Evolutionary conservation across 2,113 vertebrate species (phyloP).

Genomic region (Upupa epops): DNA sequence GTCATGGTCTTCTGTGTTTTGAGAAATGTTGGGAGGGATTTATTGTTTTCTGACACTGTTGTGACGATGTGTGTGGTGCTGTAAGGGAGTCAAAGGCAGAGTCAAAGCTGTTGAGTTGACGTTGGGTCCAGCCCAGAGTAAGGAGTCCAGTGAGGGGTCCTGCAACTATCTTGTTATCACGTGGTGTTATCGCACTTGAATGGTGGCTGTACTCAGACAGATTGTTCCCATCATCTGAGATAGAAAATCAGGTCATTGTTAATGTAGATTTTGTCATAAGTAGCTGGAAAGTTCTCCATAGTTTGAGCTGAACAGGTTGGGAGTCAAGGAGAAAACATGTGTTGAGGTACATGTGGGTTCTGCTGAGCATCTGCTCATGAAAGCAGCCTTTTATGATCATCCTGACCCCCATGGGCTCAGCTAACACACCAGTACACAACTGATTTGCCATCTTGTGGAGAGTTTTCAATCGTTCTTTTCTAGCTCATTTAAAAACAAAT

Average conservation of each 20-base stretch:
- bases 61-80: background rate
- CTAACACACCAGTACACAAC: background rate
- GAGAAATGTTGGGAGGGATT: background rate
- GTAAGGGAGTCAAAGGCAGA: accelerated
- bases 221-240: background rate
- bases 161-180: background rate
- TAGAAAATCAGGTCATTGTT: background rate
- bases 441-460: background rate
- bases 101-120: background rate
- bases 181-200: background rate
- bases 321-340: background rate
- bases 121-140: background rate
- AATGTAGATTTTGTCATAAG: background rate
- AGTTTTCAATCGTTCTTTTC: background rate
- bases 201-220: background rate
- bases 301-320: background rate
- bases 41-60: background rate
- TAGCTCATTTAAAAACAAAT: background rate
- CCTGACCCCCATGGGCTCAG: background rate
- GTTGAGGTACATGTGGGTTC: background rate
- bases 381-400: background rate
- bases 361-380: background rate
- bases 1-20: background rate
- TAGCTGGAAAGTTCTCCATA: background rate
- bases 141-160: background rate